Evolutionary conservation across 1,140 invertebrate species (phyloP).

Genomic region (Stegodyphus mimosarum): DNA sequence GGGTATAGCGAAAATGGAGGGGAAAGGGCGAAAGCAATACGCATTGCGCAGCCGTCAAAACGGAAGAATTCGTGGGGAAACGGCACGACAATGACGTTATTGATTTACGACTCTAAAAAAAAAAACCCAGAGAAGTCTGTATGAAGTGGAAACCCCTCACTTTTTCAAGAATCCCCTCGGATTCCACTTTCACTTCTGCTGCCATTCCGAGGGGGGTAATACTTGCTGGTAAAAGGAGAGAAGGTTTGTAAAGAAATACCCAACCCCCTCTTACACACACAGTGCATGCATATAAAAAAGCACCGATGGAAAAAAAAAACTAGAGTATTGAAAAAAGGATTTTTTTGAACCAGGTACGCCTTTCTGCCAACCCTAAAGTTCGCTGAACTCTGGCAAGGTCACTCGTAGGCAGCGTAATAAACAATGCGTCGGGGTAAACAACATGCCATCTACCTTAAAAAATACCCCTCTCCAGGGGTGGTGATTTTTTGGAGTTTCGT

Average conservation of each 20-base stretch:
- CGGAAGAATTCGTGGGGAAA: slow-evolving; percentile 31
- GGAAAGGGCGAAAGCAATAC: too few species aligned
- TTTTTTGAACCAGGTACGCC: slow-evolving; percentile 43
- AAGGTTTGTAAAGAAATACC: slow-evolving; percentile 13
- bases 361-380: slow-evolving; percentile 53
- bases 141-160: slow-evolving; percentile 27
- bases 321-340: slow-evolving; percentile 53
- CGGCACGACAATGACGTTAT: slow-evolving; percentile 30
- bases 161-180: slow-evolving; percentile 39
- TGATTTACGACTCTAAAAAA: slow-evolving; percentile 46
- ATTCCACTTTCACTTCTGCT: slow-evolving; percentile 58
- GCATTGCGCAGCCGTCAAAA: slow-evolving; percentile 25
- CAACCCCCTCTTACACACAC: slow-evolving; percentile 28
- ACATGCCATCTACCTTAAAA: slow-evolving; percentile 43
- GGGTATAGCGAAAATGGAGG: too few species aligned
- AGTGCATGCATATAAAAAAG: slow-evolving; percentile 11
- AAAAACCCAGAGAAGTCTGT: slow-evolving; percentile 2
- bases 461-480: slow-evolving; percentile 28
- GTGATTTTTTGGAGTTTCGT: slow-evolving; percentile 27
- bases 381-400: slow-evolving; percentile 49
- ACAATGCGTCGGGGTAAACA: slow-evolving; percentile 50
- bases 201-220: slow-evolving; percentile 21
- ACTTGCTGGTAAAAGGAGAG: neutral
- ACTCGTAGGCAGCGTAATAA: slow-evolving; percentile 7
- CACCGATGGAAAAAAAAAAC: neutral